Conservation (phyloP, 1,140 invertebrate species). For the Drosophila erecta region DNA sequence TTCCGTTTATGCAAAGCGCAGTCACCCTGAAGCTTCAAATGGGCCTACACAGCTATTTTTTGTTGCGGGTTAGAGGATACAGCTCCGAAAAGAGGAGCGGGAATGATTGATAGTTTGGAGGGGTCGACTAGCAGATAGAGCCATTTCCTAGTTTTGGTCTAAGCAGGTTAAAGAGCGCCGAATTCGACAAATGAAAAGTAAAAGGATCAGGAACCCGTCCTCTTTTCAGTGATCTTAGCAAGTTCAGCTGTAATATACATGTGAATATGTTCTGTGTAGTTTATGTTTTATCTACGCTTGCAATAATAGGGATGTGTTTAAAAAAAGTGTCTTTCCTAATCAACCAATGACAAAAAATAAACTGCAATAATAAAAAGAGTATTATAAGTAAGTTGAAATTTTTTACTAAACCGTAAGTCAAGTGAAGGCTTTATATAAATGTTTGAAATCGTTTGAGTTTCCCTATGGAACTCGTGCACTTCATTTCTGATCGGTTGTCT, state of each 20-base stretch:
- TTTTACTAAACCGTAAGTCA: too few species aligned
- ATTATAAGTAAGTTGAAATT: too few species aligned
- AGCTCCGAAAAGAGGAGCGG: background rate
- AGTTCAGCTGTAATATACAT: background rate
- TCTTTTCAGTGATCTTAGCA: background rate
- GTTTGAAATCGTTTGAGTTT: slow-evolving; percentile 10
- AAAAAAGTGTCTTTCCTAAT: too few species aligned
- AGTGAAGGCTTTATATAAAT: background rate
- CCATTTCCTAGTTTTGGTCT: slow-evolving; percentile 14
- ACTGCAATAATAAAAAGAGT: too few species aligned
- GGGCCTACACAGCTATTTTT: slow-evolving; percentile 24
- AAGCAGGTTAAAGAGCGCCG: slow-evolving; percentile 7
- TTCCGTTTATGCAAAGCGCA: slow-evolving; percentile 72
- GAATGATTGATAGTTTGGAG: slow-evolving; percentile 11
- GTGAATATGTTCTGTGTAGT: too few species aligned
- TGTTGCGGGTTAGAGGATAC: slow-evolving; percentile 5
- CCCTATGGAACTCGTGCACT: slow-evolving; percentile 3
- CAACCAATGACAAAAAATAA: too few species aligned
- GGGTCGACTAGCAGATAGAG: slow-evolving; percentile 6
- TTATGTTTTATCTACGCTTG: too few species aligned
- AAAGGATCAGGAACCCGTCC: background rate
- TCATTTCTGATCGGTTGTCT: background rate
- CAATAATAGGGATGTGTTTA: too few species aligned
- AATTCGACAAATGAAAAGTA: background rate
- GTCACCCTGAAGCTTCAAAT: slow-evolving; percentile 47